A percentile compares a stretch with the other conserved stretches of the same genome.
Evolutionary conservation across 2,888 invertebrate species (phyloP).

Genomic region (Leistus spinibarbis): DNA sequence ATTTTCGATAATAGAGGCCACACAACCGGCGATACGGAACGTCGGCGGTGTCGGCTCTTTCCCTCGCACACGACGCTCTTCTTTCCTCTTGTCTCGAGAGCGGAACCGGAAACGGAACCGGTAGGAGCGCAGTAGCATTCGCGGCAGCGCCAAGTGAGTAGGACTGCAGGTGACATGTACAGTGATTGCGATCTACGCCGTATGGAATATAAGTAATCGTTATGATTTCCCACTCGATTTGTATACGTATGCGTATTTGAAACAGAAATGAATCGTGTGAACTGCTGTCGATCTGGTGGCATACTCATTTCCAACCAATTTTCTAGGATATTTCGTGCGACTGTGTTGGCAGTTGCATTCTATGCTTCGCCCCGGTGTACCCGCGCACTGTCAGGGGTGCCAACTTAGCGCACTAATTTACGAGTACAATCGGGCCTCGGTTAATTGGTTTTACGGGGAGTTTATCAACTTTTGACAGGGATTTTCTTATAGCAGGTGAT

Average conservation of each 20-base stretch:
- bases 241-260: background rate
- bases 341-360: slow-evolving; percentile 7
- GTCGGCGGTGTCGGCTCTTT: slow-evolving; percentile 9
- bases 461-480: slow-evolving; percentile 38
- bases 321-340: background rate
- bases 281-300: too few species aligned
- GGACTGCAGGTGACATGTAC: slow-evolving; percentile 35
- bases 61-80: background rate
- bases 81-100: slow-evolving; percentile 14
- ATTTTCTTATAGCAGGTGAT: slow-evolving; percentile 37
- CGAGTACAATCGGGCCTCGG: slow-evolving; percentile 33
- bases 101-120: slow-evolving; percentile 36
- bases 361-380: background rate
- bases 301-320: too few species aligned
- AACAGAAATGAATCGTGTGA: background rate
- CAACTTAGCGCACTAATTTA: slow-evolving; percentile 35
- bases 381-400: slow-evolving; percentile 9
- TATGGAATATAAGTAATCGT: slow-evolving; percentile 20
- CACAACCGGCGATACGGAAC: slow-evolving; percentile 1
- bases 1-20: slow-evolving; percentile 21
- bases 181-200: slow-evolving; percentile 26
- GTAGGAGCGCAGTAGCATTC: slow-evolving; percentile 17
- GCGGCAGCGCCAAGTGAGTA: slow-evolving; percentile 15
- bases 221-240: slow-evolving; percentile 2
- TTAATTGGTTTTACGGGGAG: slow-evolving; percentile 37